phyloP scores from a whole-genome alignment of 2,888 invertebrate species.

The Aspidiotus destructor region DNA sequence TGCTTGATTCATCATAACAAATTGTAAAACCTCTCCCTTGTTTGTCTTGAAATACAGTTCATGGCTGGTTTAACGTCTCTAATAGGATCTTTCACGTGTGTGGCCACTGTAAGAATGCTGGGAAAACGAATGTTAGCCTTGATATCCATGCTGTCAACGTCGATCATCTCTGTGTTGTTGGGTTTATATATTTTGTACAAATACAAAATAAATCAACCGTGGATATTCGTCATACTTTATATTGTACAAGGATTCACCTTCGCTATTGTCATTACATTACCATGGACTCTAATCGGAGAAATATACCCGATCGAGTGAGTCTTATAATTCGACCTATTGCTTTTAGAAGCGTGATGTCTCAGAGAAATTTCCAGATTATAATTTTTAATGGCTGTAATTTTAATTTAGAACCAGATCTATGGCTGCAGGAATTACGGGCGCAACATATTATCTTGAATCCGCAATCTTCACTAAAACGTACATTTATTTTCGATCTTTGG shows the following conservation, averaged over 20 bases:
- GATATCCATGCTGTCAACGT: not conserved
- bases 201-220: not conserved
- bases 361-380: no score
- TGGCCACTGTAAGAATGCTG: not conserved
- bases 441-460: no score
- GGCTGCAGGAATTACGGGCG: no score
- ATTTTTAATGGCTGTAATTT: no score
- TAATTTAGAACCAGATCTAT: no score
- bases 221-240: not conserved
- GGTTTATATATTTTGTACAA: not conserved
- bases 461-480: not conserved
- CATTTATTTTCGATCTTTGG: not conserved
- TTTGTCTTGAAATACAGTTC: no score
- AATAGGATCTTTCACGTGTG: no score
- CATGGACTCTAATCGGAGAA: not conserved
- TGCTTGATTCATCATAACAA: no score
- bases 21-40: no score
- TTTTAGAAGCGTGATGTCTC: no score
- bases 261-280: not conserved
- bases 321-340: no score
- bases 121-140: not conserved
- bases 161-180: not conserved
- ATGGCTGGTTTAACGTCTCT: no score
- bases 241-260: not conserved
- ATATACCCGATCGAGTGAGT: not conserved